phyloP scores from a whole-genome alignment of 2,113 vertebrate species.

The Gopherus evgoodei region DNA sequence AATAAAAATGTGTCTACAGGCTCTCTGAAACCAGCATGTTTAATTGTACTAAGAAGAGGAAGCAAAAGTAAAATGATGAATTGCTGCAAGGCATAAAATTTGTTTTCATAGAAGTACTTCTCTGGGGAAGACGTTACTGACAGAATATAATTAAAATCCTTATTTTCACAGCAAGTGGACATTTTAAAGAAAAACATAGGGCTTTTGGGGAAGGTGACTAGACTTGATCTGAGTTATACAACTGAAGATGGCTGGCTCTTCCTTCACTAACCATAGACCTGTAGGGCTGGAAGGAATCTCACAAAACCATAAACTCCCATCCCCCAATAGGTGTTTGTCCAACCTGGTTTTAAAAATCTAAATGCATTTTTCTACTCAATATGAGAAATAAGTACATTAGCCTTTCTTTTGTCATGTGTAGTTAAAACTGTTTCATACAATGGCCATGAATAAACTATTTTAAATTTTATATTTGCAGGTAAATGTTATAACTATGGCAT shows the following conservation, averaged over 20 bases:
- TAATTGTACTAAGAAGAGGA: constrained; percentile 54
- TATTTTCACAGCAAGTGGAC: constrained; percentile 33
- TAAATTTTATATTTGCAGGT: neutral
- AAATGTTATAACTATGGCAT: neutral
- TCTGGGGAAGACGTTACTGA: constrained; percentile 25
- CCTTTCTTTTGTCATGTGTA: neutral
- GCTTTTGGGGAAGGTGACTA: constrained; percentile 16
- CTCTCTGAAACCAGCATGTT: constrained; percentile 47
- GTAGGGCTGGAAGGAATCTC: neutral
- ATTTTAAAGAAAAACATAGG: constrained; percentile 7
- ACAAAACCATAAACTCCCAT: neutral
- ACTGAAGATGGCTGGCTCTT: constrained; percentile 17
- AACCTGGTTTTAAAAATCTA: neutral
- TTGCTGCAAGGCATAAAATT: constrained; percentile 23
- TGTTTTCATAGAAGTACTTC: constrained; percentile 56
- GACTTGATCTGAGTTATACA: constrained; percentile 26
- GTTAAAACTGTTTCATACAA: neutral
- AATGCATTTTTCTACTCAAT: neutral
- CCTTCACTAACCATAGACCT: neutral
- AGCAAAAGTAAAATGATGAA: constrained; percentile 24
- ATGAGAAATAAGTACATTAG: neutral
- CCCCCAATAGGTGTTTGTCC: neutral
- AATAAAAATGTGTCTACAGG: constrained; percentile 38
- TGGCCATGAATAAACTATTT: neutral
- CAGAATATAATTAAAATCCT: constrained; percentile 46